Evolutionary conservation across 1,140 invertebrate genomes (phyloP).

Genomic region (Hyles euphorbiae): DNA sequence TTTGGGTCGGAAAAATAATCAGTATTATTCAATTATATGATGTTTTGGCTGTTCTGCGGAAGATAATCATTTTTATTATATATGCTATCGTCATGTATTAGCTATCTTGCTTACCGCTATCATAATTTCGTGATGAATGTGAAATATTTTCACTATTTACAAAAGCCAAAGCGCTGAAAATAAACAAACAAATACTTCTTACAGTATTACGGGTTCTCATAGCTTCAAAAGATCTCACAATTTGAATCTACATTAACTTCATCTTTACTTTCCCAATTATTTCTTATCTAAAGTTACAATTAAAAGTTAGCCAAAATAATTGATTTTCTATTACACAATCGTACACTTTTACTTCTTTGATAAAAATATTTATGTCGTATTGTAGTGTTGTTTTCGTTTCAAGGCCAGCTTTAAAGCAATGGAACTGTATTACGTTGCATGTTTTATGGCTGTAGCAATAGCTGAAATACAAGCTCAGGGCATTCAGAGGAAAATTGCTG

Average conservation of each 20-base stretch:
- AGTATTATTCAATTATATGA: too few species aligned
- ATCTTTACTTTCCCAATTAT: neutral
- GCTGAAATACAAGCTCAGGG: constrained; percentile 5
- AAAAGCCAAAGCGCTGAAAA: neutral
- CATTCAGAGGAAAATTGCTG: constrained; percentile 9
- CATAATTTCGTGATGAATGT: too few species aligned
- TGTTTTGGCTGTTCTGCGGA: too few species aligned
- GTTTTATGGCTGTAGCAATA: constrained; percentile 1
- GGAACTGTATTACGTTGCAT: neutral
- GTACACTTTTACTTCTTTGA: constrained; percentile 1
- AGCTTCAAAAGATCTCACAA: too few species aligned
- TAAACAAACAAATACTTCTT: too few species aligned
- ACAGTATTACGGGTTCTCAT: too few species aligned
- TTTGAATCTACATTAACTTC: constrained; percentile 1
- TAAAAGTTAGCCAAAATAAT: constrained; percentile 2
- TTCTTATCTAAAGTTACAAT: constrained; percentile 9
- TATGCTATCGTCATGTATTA: too few species aligned
- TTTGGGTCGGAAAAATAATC: too few species aligned
- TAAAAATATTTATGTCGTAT: constrained; percentile 4
- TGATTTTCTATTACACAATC: constrained; percentile 1
- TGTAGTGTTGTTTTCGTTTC: neutral
- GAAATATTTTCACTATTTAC: neutral
- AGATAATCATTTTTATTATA: too few species aligned
- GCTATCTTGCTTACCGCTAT: too few species aligned
- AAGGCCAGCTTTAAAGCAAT: constrained; percentile 2